These are phyloP conservation scores for Bombus confusus DNA, from an alignment of 1,140 invertebrate genomes.

Conservation along the genomic window DNA sequence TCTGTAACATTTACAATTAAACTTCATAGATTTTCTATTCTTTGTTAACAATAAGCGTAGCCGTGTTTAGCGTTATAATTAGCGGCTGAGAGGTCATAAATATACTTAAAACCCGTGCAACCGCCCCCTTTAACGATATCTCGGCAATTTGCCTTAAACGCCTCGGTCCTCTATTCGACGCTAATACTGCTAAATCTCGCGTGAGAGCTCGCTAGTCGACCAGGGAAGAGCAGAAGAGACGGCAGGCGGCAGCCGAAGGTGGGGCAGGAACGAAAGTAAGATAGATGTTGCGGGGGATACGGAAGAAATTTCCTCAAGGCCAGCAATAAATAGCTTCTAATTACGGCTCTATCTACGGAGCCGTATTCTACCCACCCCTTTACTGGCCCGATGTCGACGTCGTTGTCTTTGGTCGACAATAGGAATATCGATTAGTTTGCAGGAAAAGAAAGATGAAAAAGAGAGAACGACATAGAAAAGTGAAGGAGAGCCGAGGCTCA, in stretches of 20 bases:
- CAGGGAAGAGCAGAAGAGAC: not conserved
- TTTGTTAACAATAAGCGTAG: constrained; percentile 2
- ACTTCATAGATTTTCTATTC: constrained; percentile 12
- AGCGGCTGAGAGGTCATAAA: constrained; percentile 59
- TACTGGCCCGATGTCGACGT: not conserved
- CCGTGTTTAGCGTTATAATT: constrained; percentile 48
- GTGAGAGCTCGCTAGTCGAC: constrained; percentile 38
- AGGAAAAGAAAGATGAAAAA: not conserved
- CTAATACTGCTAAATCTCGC: constrained; percentile 68
- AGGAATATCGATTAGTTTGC: constrained; percentile 60
- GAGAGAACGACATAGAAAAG: not conserved
- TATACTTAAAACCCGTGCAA: constrained; percentile 55
- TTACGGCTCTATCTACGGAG: constrained; percentile 56
- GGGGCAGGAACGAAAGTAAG: constrained; percentile 57
- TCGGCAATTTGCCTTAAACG: constrained; percentile 64
- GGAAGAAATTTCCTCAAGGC: constrained; percentile 68
- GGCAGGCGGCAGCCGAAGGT: not conserved
- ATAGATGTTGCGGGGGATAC: constrained; percentile 63
- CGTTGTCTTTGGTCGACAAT: constrained; percentile 50
- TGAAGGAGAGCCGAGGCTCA: not conserved
- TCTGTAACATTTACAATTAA: not conserved
- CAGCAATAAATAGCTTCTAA: constrained; percentile 68
- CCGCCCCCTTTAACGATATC: constrained; percentile 61
- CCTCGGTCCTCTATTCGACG: constrained; percentile 54
- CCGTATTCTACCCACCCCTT: constrained; percentile 9